Evolutionary conservation across 2,888 invertebrate genomes (phyloP), one percentile per base, ranked within the genome.

Genomic region (Bombylius major): DNA sequence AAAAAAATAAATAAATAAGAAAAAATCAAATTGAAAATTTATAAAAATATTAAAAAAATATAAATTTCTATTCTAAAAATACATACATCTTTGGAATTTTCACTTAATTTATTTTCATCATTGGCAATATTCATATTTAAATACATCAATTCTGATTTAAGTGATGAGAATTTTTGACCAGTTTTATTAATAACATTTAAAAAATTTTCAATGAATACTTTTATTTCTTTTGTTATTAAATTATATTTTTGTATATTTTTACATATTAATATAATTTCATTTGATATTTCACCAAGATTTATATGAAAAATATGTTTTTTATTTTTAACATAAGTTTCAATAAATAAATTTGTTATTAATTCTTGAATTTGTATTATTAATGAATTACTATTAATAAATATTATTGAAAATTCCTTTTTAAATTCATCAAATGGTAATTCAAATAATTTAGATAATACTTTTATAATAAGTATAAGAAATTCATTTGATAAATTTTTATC

Each of bases 141-240:
- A 31, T 50, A 11, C 5, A 14, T 12, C 31, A 50, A 42, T 13
- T 42, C 12, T 14, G 5, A 9, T 50, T 42, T 42, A 4, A 23
- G 46, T 6, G 39, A n/a, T 8, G 50, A 36, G 51, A 39, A 48
- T 51, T 54, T 50, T 36, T 31, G 51, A 9, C 50, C 53, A 56
- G 48, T 47, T 61, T 66, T 51, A 61, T 64, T 44, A 4, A 56
- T 11, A 5, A 47, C 33, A 31, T 49, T 45, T 12, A 51, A n/a
- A 9, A 57, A 39, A 68, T 58, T 76, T 72, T 4, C 76, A 71
- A 1, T 82, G 79, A 48, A 50, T 4, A 72, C 70, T 14, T 61
- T 55, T 23, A 56, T 50, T 12, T 47, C 13, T 1, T 55, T 47
- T 14, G 49, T 48, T 11, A 31, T 13, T 13, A 60, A 14, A 32